Evolutionary conservation across 2,888 invertebrate species (phyloP).

Genomic region (Dione vanillae): DNA sequence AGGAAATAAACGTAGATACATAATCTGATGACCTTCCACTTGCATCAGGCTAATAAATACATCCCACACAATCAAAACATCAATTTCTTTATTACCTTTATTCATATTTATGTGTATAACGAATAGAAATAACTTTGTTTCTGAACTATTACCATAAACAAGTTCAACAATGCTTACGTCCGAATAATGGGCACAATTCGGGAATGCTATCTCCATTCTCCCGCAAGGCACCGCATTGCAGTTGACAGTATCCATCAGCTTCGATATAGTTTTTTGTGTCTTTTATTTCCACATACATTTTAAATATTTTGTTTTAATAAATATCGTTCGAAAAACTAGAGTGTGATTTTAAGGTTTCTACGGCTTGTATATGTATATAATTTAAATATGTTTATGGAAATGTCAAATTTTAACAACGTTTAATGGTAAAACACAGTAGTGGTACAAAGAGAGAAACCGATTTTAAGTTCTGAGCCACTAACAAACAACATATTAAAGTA

Average conservation of each 20-base stretch:
- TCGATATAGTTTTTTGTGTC: slow-evolving; percentile 35
- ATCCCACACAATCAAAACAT: background rate
- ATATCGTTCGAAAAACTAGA: slow-evolving; percentile 1
- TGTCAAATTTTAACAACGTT: background rate
- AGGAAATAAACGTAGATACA: background rate
- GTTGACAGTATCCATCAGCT: slow-evolving; percentile 37
- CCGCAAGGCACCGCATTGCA: slow-evolving; percentile 38
- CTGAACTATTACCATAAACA: background rate
- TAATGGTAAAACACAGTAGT: background rate
- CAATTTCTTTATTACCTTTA: background rate
- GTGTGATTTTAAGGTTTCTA: background rate
- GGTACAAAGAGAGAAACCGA: background rate
- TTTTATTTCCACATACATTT: slow-evolving; percentile 33
- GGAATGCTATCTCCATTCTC: background rate
- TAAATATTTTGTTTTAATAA: slow-evolving; percentile 3
- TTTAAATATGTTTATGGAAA: background rate
- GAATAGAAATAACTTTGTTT: no score
- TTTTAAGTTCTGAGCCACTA: background rate
- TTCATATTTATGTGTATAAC: no score
- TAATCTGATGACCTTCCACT: background rate
- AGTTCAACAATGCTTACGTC: background rate
- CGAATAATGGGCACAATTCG: slow-evolving; percentile 10
- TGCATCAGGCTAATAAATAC: background rate
- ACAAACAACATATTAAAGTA: background rate
- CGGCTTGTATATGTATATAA: background rate